phyloP scores from a whole-genome alignment of 92 coral and sea anemone genomes.

The Epizoanthus fatuus region DNA sequence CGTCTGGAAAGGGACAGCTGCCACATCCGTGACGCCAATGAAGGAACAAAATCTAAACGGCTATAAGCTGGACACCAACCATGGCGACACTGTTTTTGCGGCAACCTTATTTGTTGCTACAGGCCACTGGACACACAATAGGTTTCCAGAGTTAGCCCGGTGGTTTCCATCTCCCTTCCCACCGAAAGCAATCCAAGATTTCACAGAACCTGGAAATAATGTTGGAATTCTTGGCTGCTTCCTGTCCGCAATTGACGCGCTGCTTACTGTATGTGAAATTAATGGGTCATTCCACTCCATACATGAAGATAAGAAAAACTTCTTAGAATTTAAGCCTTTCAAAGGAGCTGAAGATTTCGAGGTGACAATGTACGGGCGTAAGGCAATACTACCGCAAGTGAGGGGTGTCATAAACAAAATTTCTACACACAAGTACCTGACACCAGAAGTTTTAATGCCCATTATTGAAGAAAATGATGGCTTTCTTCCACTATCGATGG shows the following conservation, averaged over 20 bases:
- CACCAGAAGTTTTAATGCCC: slow-evolving; percentile 15
- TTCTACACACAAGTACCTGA: slow-evolving; percentile 39
- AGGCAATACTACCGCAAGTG: slow-evolving; percentile 49
- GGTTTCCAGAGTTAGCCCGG: slow-evolving; percentile 42
- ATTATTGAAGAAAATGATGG: slow-evolving; percentile 47
- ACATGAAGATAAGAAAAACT: background rate
- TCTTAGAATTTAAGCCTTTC: slow-evolving; percentile 32
- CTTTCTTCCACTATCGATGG: slow-evolving; percentile 47
- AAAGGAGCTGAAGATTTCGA: slow-evolving; percentile 50
- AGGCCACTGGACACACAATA: slow-evolving; percentile 61
- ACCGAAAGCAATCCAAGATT: slow-evolving; percentile 32
- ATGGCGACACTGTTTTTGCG: background rate
- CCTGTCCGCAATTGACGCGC: slow-evolving; percentile 55
- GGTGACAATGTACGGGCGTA: slow-evolving; percentile 63
- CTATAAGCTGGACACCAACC: slow-evolving; percentile 19
- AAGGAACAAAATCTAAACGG: background rate
- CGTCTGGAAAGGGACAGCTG: slow-evolving; percentile 15
- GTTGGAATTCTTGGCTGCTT: slow-evolving; percentile 56
- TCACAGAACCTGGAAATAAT: slow-evolving; percentile 14
- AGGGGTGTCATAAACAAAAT: slow-evolving; percentile 46
- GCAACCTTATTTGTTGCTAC: slow-evolving; percentile 39
- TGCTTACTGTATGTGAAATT: slow-evolving; percentile 39
- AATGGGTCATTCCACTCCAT: slow-evolving; percentile 28
- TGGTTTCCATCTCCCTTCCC: slow-evolving; percentile 63
- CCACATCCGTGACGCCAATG: slow-evolving; percentile 17